A percentile compares a stretch with the other conserved stretches of the same genome.
These are phyloP conservation scores for Gephyroberyx darwinii DNA, from an alignment of 2,797 vertebrate genomes.

Conservation along the genomic window DNA sequence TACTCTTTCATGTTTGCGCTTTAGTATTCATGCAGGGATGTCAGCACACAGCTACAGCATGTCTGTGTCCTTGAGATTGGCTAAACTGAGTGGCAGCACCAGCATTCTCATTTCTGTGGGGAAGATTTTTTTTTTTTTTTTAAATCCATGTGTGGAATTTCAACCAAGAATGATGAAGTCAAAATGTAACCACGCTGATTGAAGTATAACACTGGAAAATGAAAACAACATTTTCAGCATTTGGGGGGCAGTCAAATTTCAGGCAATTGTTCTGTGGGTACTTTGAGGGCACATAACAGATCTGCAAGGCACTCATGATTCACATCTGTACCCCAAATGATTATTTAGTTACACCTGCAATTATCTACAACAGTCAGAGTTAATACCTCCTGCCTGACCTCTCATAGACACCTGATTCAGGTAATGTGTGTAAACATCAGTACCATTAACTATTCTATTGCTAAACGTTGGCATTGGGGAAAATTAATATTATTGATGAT, in stretches of 20 bases:
- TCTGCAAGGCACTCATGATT: conserved; percentile 13
- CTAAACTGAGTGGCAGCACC: conserved; percentile 60
- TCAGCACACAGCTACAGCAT: conserved; percentile 68
- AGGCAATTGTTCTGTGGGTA: conserved; percentile 7
- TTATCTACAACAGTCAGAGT: conserved; percentile 47
- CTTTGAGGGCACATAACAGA: conserved; percentile 17
- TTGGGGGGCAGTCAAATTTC: conserved; percentile 4
- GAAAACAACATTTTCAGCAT: conserved; percentile 47
- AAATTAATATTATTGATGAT: neutral
- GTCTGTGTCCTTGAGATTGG: conserved; percentile 81
- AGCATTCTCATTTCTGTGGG: conserved; percentile 66
- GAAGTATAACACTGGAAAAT: conserved; percentile 49
- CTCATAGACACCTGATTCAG: neutral
- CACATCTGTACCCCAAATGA: conserved; percentile 45
- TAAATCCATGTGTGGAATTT: conserved; percentile 51
- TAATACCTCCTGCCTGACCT: conserved; percentile 56
- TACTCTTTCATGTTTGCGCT: conserved; percentile 70
- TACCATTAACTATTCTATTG: neutral
- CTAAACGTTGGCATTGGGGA: neutral
- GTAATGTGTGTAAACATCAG: neutral
- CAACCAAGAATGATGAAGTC: conserved; percentile 46
- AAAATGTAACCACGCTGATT: conserved; percentile 47
- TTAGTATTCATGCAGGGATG: conserved; percentile 77
- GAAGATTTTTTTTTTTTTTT: conserved; percentile 21
- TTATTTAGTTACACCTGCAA: conserved; percentile 49